These are phyloP conservation scores for Piezodorus guildinii DNA, from an alignment of 1,140 invertebrate species.

Conservation along the genomic window DNA sequence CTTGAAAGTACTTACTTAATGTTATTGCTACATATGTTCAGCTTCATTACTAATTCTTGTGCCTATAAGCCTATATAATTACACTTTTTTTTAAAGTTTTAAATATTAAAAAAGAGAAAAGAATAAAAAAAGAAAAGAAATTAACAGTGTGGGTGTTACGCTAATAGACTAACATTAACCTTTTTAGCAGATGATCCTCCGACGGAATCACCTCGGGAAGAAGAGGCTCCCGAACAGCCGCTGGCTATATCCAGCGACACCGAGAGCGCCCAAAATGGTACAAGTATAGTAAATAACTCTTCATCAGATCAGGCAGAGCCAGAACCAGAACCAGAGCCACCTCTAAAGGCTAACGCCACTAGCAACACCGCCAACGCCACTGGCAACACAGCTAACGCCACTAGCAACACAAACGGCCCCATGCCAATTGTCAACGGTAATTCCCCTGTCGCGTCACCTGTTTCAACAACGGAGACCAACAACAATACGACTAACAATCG, in stretches of 20 bases:
- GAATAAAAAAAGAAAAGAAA: no score
- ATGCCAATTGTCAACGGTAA: slow-evolving; percentile 27
- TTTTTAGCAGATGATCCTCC: slow-evolving; percentile 22
- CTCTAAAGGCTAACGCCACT: background rate
- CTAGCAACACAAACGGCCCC: slow-evolving; percentile 6
- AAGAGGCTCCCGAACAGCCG: background rate
- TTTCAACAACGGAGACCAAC: slow-evolving; percentile 34
- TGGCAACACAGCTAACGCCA: no score
- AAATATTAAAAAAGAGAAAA: no score
- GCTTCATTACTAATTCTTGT: no score
- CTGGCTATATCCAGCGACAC: background rate
- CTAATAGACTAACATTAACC: slow-evolving; percentile 11
- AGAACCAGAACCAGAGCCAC: background rate
- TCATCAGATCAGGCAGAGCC: background rate
- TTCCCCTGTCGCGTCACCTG: slow-evolving; percentile 35
- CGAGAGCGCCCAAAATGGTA: background rate
- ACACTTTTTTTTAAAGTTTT: no score
- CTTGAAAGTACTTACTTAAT: no score
- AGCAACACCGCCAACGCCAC: slow-evolving; percentile 1
- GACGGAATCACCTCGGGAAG: background rate
- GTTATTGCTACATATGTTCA: no score
- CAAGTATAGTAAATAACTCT: slow-evolving; percentile 1
- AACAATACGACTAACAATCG: slow-evolving; percentile 40
- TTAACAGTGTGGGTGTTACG: slow-evolving; percentile 2
- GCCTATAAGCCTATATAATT: no score